Conservation (phyloP, 2,113 vertebrate species). For the Tetrao urogallus region DNA sequence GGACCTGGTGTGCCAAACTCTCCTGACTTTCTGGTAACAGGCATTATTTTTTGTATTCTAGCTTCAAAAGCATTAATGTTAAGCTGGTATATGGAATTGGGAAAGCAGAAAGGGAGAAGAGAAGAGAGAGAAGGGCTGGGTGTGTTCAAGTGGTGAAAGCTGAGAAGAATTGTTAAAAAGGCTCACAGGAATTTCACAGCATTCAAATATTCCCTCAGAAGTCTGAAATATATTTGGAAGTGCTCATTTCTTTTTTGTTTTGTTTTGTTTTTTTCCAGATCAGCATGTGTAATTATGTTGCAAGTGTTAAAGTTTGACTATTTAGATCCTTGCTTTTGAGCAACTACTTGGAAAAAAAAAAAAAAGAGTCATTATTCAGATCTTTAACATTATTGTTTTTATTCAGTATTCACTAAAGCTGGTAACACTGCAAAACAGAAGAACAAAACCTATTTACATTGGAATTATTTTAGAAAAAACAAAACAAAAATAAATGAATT, state of each 20-base stretch:
- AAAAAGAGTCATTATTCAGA: not conserved
- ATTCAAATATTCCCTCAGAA: slow-evolving; percentile 15
- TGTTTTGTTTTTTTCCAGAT: not conserved
- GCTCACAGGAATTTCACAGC: not conserved
- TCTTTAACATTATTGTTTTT: not conserved
- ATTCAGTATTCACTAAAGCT: not conserved
- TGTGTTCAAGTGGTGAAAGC: not conserved
- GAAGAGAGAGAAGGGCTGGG: not conserved
- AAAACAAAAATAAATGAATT: not conserved
- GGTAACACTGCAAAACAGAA: not conserved
- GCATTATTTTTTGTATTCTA: not conserved
- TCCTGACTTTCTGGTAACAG: not conserved
- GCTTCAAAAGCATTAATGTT: not conserved
- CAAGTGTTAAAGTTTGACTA: not conserved
- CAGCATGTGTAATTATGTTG: not conserved
- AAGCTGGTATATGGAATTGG: not conserved
- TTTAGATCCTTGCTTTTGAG: not conserved
- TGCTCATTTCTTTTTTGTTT: not conserved
- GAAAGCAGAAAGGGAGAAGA: not conserved
- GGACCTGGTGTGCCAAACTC: not conserved
- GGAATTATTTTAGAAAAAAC: not conserved
- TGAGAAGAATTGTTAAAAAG: not conserved
- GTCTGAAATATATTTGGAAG: not conserved
- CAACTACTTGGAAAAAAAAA: not conserved
- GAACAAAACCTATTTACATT: not conserved